Evolutionary conservation across 2,888 invertebrate species (phyloP).

Genomic region (Abrostola triplasia): DNA sequence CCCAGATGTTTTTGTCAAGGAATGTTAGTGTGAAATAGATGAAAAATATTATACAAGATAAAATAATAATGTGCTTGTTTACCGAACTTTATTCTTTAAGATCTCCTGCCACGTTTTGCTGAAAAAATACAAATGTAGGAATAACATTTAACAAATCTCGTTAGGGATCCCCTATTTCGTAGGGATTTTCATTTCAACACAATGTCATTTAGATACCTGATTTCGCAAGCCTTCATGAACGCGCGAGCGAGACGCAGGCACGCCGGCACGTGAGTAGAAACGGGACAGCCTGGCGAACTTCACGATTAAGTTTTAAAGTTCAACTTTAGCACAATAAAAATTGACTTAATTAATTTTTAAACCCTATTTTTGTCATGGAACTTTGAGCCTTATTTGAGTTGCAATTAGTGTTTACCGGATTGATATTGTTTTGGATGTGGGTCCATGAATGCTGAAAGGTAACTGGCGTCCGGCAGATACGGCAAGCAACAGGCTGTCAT

Average conservation of each 20-base stretch:
- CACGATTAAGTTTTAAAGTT: conserved; percentile 65
- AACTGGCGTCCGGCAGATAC: conserved; percentile 78
- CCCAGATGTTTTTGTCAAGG: not conserved
- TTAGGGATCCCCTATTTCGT: conserved; percentile 43
- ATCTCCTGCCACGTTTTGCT: conserved; percentile 10
- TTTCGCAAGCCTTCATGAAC: conserved; percentile 75
- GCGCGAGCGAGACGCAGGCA: conserved; percentile 69
- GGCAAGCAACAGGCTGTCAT: conserved; percentile 84
- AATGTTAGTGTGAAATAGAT: conserved; percentile 2
- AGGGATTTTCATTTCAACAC: conserved; percentile 54
- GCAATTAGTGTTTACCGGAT: conserved; percentile 48
- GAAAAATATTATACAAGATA: conserved; percentile 20
- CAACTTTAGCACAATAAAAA: conserved; percentile 51
- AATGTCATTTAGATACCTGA: conserved; percentile 73
- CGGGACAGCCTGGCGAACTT: conserved; percentile 62
- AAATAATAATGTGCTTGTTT: conserved; percentile 18
- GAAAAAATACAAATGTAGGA: conserved; percentile 23
- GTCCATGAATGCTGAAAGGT: conserved; percentile 62
- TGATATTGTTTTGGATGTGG: conserved; percentile 68
- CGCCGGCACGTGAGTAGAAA: conserved; percentile 64
- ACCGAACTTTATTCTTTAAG: conserved; percentile 19
- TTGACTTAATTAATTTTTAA: conserved; percentile 39
- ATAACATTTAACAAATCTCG: conserved; percentile 43
- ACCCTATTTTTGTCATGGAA: conserved; percentile 41
- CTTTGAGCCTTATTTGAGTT: conserved; percentile 39